Percentiles rank a stretch among this genome's conserved stretches.
Evolutionary conservation across 1,140 invertebrate genomes (phyloP).

Genomic region (Drosophila bocqueti): DNA sequence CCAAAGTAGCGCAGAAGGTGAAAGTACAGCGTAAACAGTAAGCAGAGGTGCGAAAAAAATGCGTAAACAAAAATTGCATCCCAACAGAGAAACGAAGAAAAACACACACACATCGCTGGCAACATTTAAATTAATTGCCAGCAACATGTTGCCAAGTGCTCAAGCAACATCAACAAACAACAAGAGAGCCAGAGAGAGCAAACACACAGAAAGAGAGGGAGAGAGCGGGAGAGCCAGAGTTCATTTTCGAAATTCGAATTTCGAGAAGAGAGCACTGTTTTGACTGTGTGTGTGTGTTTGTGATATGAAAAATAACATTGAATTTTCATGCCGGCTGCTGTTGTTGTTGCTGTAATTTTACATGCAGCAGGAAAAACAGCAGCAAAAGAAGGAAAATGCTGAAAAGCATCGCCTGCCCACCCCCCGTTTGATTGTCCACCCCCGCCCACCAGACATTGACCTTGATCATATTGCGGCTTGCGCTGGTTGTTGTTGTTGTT

Average conservation of each 20-base stretch:
- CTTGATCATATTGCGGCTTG: constrained; percentile 66
- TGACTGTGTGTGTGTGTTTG: constrained; percentile 7
- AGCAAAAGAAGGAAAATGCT: constrained; percentile 62
- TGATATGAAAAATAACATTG: constrained; percentile 51
- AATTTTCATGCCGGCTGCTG: constrained; percentile 55
- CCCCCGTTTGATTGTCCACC: background rate
- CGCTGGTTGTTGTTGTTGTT: constrained; percentile 32
- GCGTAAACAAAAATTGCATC: constrained; percentile 59
- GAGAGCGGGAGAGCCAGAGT: constrained; percentile 9
- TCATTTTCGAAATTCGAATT: constrained; percentile 69
- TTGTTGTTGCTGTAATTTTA: constrained; percentile 60
- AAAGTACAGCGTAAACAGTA: constrained; percentile 66
- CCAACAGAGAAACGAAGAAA: constrained; percentile 15
- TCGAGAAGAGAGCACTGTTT: constrained; percentile 14
- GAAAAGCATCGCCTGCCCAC: constrained; percentile 34
- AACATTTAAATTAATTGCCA: constrained; percentile 32
- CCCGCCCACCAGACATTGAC: constrained; percentile 75
- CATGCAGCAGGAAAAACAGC: constrained; percentile 71
- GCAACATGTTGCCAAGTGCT: constrained; percentile 49
- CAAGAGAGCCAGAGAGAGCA: constrained; percentile 12
- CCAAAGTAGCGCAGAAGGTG: constrained; percentile 54
- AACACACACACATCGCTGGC: constrained; percentile 7
- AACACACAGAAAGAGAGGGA: background rate
- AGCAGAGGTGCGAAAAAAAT: constrained; percentile 73
- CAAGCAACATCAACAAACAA: constrained; percentile 29